phyloP scores from a whole-genome alignment of 2,113 vertebrate species.

The cattle (Bos taurus) region DNA sequence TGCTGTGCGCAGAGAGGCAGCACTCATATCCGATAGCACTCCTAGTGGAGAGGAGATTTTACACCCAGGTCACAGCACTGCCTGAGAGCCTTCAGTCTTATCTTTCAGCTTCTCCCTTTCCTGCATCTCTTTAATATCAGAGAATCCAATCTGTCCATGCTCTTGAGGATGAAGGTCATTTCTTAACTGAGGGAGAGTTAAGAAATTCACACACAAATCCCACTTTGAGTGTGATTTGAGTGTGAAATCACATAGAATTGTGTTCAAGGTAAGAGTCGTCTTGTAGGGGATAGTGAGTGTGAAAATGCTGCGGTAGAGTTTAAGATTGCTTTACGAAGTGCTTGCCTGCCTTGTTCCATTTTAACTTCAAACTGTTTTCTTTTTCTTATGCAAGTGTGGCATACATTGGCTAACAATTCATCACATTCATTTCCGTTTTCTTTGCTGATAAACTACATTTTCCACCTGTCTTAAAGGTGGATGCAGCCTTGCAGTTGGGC shows the following conservation, averaged over 20 bases:
- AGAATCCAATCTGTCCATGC: background rate
- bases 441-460: background rate
- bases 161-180: background rate
- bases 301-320: background rate
- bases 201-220: background rate
- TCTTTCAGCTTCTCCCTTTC: background rate
- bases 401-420: background rate
- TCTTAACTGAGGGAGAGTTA: background rate
- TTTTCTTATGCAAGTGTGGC: background rate
- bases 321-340: background rate
- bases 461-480: background rate
- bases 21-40: background rate
- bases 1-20: background rate
- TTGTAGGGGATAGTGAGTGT: background rate
- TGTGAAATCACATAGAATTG: background rate
- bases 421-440: background rate
- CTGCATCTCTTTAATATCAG: background rate
- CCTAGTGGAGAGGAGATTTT: background rate
- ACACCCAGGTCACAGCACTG: background rate
- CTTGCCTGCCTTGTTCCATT: background rate
- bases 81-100: background rate
- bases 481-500: background rate
- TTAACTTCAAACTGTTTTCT: background rate
- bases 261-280: background rate
- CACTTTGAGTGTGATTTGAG: background rate